Evolutionary conservation across 1,140 invertebrate species (phyloP).

Genomic region (Megalopta genalis): DNA sequence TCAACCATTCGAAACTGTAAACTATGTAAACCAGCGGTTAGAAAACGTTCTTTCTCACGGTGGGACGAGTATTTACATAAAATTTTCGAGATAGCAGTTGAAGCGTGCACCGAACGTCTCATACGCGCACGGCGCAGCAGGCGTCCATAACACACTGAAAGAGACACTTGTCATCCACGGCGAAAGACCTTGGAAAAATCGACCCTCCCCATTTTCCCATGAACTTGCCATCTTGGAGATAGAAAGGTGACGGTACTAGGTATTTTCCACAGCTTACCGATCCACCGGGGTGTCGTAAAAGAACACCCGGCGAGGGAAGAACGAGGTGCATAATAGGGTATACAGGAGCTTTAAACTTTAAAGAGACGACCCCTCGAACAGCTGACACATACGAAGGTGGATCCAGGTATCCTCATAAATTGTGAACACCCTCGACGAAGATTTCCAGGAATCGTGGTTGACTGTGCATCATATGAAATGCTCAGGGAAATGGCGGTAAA

Average conservation of each 20-base stretch:
- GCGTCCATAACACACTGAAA: constrained; percentile 2
- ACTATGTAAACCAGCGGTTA: no score
- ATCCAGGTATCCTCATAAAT: constrained; percentile 40
- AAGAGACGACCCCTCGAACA: constrained; percentile 61
- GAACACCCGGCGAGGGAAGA: constrained; percentile 12
- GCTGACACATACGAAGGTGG: constrained; percentile 57
- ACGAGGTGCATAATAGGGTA: constrained; percentile 53
- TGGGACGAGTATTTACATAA: neutral
- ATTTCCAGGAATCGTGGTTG: neutral
- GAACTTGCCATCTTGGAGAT: constrained; percentile 25
- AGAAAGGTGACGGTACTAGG: constrained; percentile 1
- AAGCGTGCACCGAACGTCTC: neutral
- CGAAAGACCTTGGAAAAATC: neutral
- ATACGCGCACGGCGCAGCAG: neutral
- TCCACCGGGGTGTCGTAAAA: constrained; percentile 26
- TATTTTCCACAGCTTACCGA: constrained; percentile 35
- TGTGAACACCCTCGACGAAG: constrained; percentile 14
- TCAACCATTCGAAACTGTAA: no score
- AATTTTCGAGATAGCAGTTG: neutral
- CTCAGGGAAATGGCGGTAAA: constrained; percentile 13
- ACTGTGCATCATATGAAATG: neutral
- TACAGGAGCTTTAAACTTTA: constrained; percentile 71
- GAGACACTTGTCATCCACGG: constrained; percentile 9
- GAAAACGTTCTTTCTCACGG: neutral
- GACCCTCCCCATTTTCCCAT: constrained; percentile 14